These are phyloP conservation scores for Elysia chlorotica DNA, from an alignment of 1,140 invertebrate species.

Conservation along the genomic window DNA sequence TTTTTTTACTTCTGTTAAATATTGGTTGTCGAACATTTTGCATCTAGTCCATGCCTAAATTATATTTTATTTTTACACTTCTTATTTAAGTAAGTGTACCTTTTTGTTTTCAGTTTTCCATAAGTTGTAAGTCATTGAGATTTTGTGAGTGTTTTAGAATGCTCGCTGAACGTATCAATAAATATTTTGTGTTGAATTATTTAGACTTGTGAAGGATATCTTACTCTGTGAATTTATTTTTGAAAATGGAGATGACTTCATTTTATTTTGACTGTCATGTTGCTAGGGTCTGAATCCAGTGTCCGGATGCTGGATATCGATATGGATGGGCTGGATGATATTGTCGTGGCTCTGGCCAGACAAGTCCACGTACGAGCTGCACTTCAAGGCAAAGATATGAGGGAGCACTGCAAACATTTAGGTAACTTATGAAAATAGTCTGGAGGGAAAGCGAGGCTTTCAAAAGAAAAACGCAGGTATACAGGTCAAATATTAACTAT, in stretches of 20 bases:
- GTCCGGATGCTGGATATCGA: constrained; percentile 49
- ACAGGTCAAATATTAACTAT: neutral
- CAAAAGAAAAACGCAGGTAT: neutral
- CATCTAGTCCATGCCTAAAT: too few species aligned
- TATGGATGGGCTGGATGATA: constrained; percentile 46
- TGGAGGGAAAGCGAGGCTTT: neutral
- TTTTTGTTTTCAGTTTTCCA: too few species aligned
- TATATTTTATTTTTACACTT: too few species aligned
- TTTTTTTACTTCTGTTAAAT: too few species aligned
- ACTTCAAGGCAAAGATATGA: neutral
- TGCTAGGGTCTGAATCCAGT: constrained; percentile 44
- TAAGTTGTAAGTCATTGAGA: too few species aligned
- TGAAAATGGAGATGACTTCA: neutral
- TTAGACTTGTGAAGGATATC: neutral
- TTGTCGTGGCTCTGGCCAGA: constrained; percentile 37
- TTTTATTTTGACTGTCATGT: neutral
- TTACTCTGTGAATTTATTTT: neutral
- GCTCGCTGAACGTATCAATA: neutral
- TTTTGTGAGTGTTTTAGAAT: neutral
- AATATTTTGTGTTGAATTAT: neutral
- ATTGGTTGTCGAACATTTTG: too few species aligned
- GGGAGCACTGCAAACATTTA: constrained; percentile 11
- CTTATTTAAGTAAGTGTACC: too few species aligned
- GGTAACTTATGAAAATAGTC: constrained; percentile 16
- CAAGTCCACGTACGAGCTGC: neutral